These are phyloP conservation scores for Ecdyonurus torrentis DNA, from an alignment of 2,888 invertebrate genomes.

Conservation along the genomic window DNA sequence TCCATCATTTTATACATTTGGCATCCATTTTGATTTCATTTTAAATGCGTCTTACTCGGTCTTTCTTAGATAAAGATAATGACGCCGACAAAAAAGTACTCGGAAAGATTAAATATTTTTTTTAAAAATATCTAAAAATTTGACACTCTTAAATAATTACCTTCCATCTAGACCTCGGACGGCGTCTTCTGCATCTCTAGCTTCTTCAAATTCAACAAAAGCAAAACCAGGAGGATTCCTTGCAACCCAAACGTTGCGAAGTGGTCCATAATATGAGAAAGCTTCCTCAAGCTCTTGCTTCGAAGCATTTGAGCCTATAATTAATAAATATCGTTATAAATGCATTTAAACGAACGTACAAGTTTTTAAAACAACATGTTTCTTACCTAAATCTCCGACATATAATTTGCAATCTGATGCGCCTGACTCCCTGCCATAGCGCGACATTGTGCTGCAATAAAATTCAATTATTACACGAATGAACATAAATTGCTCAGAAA, in stretches of 20 bases:
- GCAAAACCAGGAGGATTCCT: conserved; percentile 91
- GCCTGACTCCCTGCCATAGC: conserved; percentile 26
- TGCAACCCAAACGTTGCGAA: conserved; percentile 95
- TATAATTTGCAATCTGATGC: conserved; percentile 80
- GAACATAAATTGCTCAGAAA: too few relatives aligned
- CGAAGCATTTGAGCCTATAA: conserved; percentile 40
- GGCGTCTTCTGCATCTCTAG: conserved; percentile 83
- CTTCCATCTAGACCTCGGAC: conserved; percentile 43
- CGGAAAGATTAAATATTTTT: too few relatives aligned
- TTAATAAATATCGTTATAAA: neutral
- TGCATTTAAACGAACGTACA: too few relatives aligned
- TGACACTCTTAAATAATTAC: too few relatives aligned
- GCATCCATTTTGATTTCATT: too few relatives aligned
- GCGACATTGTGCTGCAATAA: neutral
- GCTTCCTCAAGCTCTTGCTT: conserved; percentile 88
- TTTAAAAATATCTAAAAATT: too few relatives aligned
- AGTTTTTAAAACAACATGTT: neutral
- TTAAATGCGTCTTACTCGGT: too few relatives aligned
- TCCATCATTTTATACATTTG: too few relatives aligned
- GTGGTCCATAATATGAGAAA: conserved; percentile 79
- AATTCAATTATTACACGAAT: too few relatives aligned
- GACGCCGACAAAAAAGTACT: too few relatives aligned
- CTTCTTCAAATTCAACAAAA: conserved; percentile 86
- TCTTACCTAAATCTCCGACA: conserved; percentile 85
- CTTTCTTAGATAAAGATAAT: too few relatives aligned